Evolutionary conservation across 2,888 invertebrate species (phyloP).

Genomic region (Thereva nobilitata): DNA sequence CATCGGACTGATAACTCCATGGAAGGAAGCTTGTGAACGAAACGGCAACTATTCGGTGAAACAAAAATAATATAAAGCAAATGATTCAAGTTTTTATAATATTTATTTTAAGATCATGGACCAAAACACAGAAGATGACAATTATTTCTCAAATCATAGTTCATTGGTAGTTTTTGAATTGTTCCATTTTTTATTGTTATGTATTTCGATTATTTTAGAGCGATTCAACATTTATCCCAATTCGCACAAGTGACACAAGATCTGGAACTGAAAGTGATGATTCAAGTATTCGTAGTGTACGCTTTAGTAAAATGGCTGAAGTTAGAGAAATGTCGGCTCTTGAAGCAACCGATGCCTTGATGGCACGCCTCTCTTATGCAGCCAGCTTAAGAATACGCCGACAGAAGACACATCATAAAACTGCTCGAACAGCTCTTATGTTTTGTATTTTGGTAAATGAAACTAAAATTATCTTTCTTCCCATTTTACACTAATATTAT

Average conservation of each 20-base stretch:
- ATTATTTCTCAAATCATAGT: conserved; percentile 69
- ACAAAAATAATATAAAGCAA: neutral
- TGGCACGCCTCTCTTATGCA: conserved; percentile 92
- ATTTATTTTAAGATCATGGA: conserved; percentile 68
- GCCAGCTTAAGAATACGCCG: conserved; percentile 82
- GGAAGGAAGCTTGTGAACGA: conserved; percentile 82
- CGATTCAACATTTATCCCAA: conserved; percentile 89
- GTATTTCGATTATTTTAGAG: conserved; percentile 63
- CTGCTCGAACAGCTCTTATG: conserved; percentile 80
- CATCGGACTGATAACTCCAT: conserved; percentile 85
- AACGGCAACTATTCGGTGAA: conserved; percentile 74
- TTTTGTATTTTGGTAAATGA: conserved; percentile 81
- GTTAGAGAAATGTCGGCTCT: conserved; percentile 84
- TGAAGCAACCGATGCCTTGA: conserved; percentile 89
- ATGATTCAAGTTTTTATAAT: conserved; percentile 14
- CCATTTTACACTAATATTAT: conserved; percentile 30
- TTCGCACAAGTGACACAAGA: conserved; percentile 63
- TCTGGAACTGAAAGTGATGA: conserved; percentile 85
- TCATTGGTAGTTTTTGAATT: conserved; percentile 48
- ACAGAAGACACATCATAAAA: conserved; percentile 64
- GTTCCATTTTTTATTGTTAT: conserved; percentile 23
- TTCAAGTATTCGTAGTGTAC: conserved; percentile 80
- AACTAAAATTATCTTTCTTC: conserved; percentile 13
- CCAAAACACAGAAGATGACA: conserved; percentile 78
- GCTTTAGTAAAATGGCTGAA: conserved; percentile 90